A percentile compares a stretch with the other conserved stretches of the same genome.
Evolutionary conservation across 2,797 vertebrate genomes (phyloP).

Genomic region (Pantherophis alleghaniensis): DNA sequence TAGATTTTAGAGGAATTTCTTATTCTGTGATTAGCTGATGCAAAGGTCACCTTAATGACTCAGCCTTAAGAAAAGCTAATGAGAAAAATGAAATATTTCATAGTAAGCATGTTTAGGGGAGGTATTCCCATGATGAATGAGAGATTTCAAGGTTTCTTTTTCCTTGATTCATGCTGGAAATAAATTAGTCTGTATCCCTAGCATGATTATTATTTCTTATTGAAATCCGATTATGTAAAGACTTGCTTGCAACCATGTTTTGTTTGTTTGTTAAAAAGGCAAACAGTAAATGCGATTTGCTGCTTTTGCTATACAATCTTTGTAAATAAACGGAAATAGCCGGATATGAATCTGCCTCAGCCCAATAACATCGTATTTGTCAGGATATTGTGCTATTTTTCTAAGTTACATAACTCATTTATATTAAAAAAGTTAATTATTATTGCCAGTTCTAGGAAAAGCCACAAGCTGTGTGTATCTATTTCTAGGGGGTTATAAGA

Average conservation of each 20-base stretch:
- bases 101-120: background rate
- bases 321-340: accelerated
- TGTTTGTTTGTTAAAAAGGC: background rate
- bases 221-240: background rate
- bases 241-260: background rate
- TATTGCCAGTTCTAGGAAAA: constrained; percentile 10
- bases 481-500: background rate
- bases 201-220: background rate
- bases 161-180: background rate
- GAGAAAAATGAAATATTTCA: background rate
- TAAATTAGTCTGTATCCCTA: background rate
- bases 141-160: background rate
- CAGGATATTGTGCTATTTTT: constrained; percentile 16
- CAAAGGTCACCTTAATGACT: background rate
- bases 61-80: background rate
- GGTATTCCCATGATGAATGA: background rate
- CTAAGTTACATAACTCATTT: background rate
- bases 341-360: background rate
- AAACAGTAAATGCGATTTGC: accelerated
- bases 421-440: background rate
- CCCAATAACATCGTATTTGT: background rate
- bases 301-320: background rate
- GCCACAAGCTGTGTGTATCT: background rate
- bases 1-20: background rate
- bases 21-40: background rate